Evolutionary conservation across 2,797 vertebrate species (phyloP), one percentile per base, ranked within the genome.

Genomic region (Apogon talboti): DNA sequence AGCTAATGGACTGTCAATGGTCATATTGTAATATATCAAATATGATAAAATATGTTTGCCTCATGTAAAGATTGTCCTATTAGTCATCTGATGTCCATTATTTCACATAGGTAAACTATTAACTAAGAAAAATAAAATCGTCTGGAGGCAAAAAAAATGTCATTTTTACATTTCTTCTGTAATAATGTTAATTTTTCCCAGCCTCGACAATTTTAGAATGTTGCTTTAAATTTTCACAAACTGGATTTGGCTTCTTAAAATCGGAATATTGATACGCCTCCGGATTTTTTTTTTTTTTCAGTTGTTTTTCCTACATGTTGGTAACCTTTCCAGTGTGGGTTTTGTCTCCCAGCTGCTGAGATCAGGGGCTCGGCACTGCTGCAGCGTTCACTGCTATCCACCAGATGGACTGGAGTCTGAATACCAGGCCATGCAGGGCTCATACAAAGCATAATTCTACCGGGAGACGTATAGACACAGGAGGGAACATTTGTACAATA

Each of bases 1-100:
- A 82, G 86, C 81, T 88, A 91, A 92, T 90, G 85, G 85, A 84
- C 83, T 89, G 87, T 89, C 86, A 89, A 79, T 87, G 84, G 61
- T 76, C 68, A 62, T 70, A 86, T 85, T 84, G 80, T 71, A 79
- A 84, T 83, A 64, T 76, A 85, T 82, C 11, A 45, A 80, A 85
- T 79, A 82, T 65, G 71, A 59, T 84, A 68, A 86, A 91, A 88
- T 69, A 81, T 78, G 76, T 78, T 73, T 76, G 60, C 74, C 66
- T 76, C 53, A 44, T 57, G 57, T 67, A 53, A 72, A 57, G 67
- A 77, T 41, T 47, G 46, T 2, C 60, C 83, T 64, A 84, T 86
- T 49, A 78, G 52, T 76, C 71, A 75, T 30, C 19, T 37, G 42
- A 45, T 68, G 59, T 47, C 72, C 41, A 56, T 79, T 75, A 69